Conservation (phyloP, 2,113 vertebrate species). For the Channa maculata region DNA sequence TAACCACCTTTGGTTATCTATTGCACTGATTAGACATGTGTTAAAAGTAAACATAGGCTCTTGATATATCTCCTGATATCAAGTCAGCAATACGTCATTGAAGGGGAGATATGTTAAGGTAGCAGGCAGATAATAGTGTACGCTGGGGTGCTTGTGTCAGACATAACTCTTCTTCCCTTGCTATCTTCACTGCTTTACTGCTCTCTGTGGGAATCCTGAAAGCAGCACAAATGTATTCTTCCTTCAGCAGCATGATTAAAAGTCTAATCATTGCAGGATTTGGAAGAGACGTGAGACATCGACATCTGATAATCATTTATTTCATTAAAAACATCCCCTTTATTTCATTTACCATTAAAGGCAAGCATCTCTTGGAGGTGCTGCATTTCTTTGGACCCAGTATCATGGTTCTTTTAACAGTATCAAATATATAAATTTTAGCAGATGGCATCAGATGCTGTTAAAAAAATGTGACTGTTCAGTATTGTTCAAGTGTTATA, state of each 20-base stretch:
- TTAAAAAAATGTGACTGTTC: slow-evolving; percentile 60
- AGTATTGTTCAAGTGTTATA: slow-evolving; percentile 50
- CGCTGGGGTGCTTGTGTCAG: slow-evolving; percentile 54
- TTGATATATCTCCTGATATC: slow-evolving; percentile 29
- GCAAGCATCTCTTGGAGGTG: slow-evolving; percentile 17
- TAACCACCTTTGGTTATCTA: no score
- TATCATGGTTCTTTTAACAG: slow-evolving; percentile 15
- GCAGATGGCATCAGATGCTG: slow-evolving; percentile 32
- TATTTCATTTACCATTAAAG: slow-evolving; percentile 34
- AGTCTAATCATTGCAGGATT: slow-evolving; percentile 56
- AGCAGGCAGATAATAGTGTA: slow-evolving; percentile 53
- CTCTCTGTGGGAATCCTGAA: slow-evolving; percentile 60
- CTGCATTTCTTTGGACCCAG: slow-evolving; percentile 29
- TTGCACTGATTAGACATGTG: background rate
- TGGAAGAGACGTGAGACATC: slow-evolving; percentile 43
- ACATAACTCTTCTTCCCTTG: slow-evolving; percentile 62
- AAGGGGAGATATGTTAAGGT: slow-evolving; percentile 50
- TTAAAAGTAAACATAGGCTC: slow-evolving; percentile 30
- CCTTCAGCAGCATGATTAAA: slow-evolving; percentile 67
- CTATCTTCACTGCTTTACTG: slow-evolving; percentile 54
- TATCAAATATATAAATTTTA: slow-evolving; percentile 27
- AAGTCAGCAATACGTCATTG: slow-evolving; percentile 34
- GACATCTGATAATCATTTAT: slow-evolving; percentile 58
- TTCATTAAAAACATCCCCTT: slow-evolving; percentile 29
- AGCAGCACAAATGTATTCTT: slow-evolving; percentile 66